Conservation (phyloP, 2,888 invertebrate species). For the Chloroclysta siterata region DNA sequence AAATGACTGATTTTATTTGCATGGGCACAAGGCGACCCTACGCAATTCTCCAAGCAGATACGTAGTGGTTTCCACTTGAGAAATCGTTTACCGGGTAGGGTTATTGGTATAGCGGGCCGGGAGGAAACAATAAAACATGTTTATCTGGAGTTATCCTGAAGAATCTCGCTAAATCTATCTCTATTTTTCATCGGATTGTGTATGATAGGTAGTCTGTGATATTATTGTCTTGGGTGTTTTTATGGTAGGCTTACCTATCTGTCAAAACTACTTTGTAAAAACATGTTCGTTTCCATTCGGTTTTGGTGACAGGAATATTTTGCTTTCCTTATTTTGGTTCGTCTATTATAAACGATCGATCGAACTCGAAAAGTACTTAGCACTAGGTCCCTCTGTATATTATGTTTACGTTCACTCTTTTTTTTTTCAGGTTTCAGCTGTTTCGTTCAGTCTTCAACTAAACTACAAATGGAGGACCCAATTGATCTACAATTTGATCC, state of each 20-base stretch:
- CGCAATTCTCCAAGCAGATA: slow-evolving; percentile 35
- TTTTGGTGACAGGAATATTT: no score
- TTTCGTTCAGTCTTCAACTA: neutral
- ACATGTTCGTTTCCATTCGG: no score
- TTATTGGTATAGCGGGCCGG: slow-evolving; percentile 34
- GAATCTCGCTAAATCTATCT: slow-evolving; percentile 5
- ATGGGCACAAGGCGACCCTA: slow-evolving; percentile 16
- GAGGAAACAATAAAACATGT: slow-evolving; percentile 35
- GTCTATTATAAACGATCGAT: no score
- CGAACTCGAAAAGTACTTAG: no score
- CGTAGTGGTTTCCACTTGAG: slow-evolving; percentile 35
- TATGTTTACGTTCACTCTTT: neutral
- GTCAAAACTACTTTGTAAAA: no score
- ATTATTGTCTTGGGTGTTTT: neutral
- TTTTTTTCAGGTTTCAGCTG: slow-evolving; percentile 1
- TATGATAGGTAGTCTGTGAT: neutral
- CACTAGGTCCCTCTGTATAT: no score
- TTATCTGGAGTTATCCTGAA: slow-evolving; percentile 15
- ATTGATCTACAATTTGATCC: slow-evolving; percentile 42
- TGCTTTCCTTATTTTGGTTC: no score
- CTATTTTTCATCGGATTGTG: neutral
- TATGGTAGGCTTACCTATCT: no score
- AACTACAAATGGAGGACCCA: neutral
- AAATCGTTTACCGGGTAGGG: slow-evolving; percentile 35
- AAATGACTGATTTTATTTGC: slow-evolving; percentile 15